phyloP scores from a whole-genome alignment of 2,797 vertebrate genomes.

The Bufotes viridis region DNA sequence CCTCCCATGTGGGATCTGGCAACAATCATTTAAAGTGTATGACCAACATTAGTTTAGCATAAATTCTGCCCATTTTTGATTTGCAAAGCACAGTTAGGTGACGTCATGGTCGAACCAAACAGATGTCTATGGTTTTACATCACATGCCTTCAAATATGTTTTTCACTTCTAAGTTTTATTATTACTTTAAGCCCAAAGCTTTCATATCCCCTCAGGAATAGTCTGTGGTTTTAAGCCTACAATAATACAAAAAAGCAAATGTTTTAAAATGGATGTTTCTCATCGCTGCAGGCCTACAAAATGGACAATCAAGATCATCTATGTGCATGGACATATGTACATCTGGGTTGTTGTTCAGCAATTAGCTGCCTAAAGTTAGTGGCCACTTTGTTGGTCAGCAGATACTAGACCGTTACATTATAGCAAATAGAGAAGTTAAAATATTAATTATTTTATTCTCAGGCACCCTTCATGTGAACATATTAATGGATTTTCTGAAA shows the following conservation, averaged over 20 bases:
- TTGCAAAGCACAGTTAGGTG: neutral
- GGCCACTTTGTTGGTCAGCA: neutral
- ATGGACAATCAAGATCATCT: neutral
- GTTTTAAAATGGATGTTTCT: neutral
- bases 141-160: neutral
- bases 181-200: neutral
- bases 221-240: neutral
- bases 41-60: neutral
- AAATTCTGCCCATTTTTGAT: neutral
- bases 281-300: neutral
- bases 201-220: conserved; percentile 1
- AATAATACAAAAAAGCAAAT: neutral
- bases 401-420: neutral
- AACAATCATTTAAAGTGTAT: neutral
- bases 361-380: neutral
- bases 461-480: neutral
- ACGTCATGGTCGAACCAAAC: neutral
- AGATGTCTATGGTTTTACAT: neutral
- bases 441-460: neutral
- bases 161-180: neutral
- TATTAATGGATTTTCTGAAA: neutral
- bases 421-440: neutral
- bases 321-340: neutral
- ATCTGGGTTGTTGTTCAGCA: neutral
- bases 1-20: neutral